A percentile compares a stretch with the other conserved stretches of the same genome.
These are phyloP conservation scores for Drosophila pandora DNA, from an alignment of 1,140 invertebrate species.

Conservation along the genomic window DNA sequence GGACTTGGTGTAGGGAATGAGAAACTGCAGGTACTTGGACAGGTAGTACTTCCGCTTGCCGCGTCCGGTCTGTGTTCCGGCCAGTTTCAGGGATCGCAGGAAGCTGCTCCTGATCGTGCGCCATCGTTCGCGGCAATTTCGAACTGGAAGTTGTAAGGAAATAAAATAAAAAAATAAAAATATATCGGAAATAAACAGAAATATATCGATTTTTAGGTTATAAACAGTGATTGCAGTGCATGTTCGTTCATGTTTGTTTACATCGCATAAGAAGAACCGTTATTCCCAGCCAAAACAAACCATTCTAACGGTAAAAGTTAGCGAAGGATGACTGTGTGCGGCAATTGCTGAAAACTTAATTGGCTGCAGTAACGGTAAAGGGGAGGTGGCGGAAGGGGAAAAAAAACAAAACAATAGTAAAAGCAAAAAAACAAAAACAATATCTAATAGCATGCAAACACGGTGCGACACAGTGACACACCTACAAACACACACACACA, in stretches of 20 bases:
- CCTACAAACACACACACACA: background rate
- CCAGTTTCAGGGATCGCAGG: conserved; percentile 72
- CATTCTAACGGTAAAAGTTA: background rate
- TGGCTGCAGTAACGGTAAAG: conserved; percentile 22
- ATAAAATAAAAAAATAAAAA: background rate
- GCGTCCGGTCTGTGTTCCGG: conserved; percentile 72
- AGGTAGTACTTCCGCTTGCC: conserved; percentile 81
- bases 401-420: conserved; percentile 28
- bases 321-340: conserved; percentile 18
- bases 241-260: too few relatives aligned
- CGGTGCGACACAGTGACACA: conserved; percentile 76
- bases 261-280: too few relatives aligned
- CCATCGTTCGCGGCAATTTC: conserved; percentile 77
- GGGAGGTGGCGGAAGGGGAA: conserved; percentile 2
- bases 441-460: conserved; percentile 48
- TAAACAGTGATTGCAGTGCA: too few relatives aligned
- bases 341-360: conserved; percentile 59
- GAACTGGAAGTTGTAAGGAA: conserved; percentile 46
- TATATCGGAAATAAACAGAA: too few relatives aligned
- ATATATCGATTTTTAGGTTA: too few relatives aligned
- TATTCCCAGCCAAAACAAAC: too few relatives aligned
- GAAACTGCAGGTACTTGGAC: conserved; percentile 78
- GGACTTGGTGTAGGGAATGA: conserved; percentile 78
- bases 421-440: conserved; percentile 28
- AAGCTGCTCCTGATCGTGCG: conserved; percentile 80